Evolutionary conservation across 1,140 invertebrate genomes (phyloP), one percentile per base, ranked within the genome.

Genomic region (Drosophila chauvacae): DNA sequence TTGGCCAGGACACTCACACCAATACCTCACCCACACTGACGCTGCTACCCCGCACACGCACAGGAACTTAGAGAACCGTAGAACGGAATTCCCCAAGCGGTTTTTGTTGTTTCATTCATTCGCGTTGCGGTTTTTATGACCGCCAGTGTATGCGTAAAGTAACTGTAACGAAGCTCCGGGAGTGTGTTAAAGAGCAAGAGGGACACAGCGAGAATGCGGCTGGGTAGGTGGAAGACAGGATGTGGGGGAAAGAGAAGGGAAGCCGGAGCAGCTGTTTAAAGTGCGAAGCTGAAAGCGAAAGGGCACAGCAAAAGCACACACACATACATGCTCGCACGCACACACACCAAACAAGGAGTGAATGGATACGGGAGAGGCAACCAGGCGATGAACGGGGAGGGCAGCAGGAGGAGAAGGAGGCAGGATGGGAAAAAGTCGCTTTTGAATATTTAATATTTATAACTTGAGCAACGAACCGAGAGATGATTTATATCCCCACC

Each of bases 371-470:
- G 45, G 57, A 60, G 48, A 56, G 41, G 45, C 26, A 56, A 37
- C 51, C 51, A 53, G 30, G 30, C 51, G 51, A 53, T 37, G 51
- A 55, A 55, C 7, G 7, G 30, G 30, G 3, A 35, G 39, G 30
- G 39, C 37, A 30, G 20, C 18, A 26, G 28, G 13, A 39, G 11
- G 30, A 10, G 7, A 9, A 18, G 28, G 23, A 47, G 33, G 64
- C 26, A 62, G 59, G 50, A 68, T 45, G 61, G 51, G 51, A 60
- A 80, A 64, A 68, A 76, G 82, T 72, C 60, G 80, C 83, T 88
- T 87, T 88, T 87, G 77, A 87, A 87, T 87, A 88, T 87, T 87
- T 87, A 88, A 87, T 87, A 87, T 87, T 87, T 87, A 87, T 87
- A 87, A 87, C 83, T 87, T 87, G 83, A 88, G 83, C 83, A 87